A percentile compares a stretch with the other conserved stretches of the same genome.
phyloP scores from a whole-genome alignment of 2,888 invertebrate species.

The Coelinius sp. region DNA sequence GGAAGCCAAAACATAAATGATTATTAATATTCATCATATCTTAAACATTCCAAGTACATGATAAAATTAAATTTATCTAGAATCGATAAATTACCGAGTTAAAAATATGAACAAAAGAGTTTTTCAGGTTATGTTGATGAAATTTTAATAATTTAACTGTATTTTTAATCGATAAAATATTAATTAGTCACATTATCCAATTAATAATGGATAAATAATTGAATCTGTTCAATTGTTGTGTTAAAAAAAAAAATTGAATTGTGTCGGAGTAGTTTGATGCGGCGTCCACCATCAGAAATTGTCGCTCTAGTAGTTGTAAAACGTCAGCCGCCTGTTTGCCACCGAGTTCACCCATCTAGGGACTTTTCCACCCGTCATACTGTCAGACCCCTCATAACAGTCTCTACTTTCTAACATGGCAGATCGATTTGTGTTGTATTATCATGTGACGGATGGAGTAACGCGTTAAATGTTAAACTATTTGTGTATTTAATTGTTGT shows the following conservation, averaged over 20 bases:
- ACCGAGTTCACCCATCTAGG: constrained; percentile 52
- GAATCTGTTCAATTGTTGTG: neutral
- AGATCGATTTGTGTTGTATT: constrained; percentile 80
- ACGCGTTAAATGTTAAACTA: constrained; percentile 39
- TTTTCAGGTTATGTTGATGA: neutral
- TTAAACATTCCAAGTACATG: neutral
- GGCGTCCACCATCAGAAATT: constrained; percentile 26
- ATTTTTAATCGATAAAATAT: no score
- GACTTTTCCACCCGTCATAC: constrained; percentile 58
- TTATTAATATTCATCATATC: no score
- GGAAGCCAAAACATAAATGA: no score
- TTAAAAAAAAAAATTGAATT: neutral
- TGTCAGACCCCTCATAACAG: constrained; percentile 68
- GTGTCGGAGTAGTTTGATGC: neutral
- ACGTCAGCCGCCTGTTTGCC: constrained; percentile 4
- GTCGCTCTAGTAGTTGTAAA: constrained; percentile 17
- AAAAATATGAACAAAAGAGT: neutral
- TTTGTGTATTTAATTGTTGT: constrained; percentile 38
- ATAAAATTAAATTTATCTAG: constrained; percentile 2
- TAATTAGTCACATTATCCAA: no score
- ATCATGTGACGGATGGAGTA: constrained; percentile 80
- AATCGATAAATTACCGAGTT: constrained; percentile 22
- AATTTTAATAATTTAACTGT: no score
- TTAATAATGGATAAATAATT: no score
- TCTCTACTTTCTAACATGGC: constrained; percentile 77